phyloP scores from a whole-genome alignment of 2,888 invertebrate species.

The Agrochola macilenta region DNA sequence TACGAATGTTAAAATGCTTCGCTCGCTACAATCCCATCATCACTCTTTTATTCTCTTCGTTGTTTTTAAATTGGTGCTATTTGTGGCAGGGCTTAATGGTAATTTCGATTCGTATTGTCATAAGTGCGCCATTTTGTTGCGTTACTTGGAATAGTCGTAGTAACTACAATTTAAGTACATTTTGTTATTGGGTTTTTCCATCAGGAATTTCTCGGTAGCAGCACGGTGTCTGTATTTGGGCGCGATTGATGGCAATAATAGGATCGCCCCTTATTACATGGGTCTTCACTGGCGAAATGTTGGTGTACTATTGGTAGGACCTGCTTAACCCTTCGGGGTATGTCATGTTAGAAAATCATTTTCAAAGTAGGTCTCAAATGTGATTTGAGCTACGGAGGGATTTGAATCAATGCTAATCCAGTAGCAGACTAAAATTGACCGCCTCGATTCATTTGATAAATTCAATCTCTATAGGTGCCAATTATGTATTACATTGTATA shows the following conservation, averaged over 20 bases:
- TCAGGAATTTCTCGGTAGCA: not conserved
- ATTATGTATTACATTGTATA: not conserved
- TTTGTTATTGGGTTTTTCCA: not conserved
- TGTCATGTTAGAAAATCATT: too few relatives aligned
- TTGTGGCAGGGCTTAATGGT: constrained; percentile 18
- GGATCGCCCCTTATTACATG: not conserved
- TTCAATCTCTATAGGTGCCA: not conserved
- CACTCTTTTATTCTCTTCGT: constrained; percentile 44
- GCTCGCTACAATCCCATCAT: constrained; percentile 55
- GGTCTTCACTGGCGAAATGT: not conserved
- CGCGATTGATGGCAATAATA: not conserved
- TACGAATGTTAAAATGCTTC: constrained; percentile 64
- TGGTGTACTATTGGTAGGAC: not conserved
- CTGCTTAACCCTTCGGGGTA: not conserved
- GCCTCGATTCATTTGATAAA: not conserved
- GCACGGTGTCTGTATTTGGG: not conserved
- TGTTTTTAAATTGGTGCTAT: constrained; percentile 42
- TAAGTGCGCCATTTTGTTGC: constrained; percentile 22
- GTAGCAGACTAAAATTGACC: not conserved
- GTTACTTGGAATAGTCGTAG: constrained; percentile 1
- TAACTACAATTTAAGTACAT: not conserved
- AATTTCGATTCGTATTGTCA: constrained; percentile 25
- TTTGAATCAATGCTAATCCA: not conserved
- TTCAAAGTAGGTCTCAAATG: not conserved
- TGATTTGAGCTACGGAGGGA: not conserved